Evolutionary conservation across 2,113 vertebrate species (phyloP), one percentile per base, ranked within the genome.

Genomic region (Boleophthalmus pectinirostris): DNA sequence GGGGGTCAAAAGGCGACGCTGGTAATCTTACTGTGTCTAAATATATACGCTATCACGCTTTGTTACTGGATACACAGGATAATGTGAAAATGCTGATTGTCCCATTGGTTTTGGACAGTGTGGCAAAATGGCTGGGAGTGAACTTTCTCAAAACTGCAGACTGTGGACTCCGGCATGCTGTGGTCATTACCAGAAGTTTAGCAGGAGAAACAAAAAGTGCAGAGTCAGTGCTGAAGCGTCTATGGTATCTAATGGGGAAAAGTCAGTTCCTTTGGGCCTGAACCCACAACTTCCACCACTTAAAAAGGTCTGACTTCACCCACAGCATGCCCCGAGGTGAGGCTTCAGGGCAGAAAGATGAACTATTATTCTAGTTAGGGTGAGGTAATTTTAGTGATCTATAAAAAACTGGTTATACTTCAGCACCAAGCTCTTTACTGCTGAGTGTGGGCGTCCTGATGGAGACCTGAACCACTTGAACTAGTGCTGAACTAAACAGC

Each of bases 1-100:
- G 53, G 45, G 46, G 77, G 69, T 85, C 54, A 85, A 66, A 68
- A 29, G 54, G 75, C 10, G 8, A 10, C 38, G 9, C 38, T 12
- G 53, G 53, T 49, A 20, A 69, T 78, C 8, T 14, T 18, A 75
- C 24, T 0, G 24, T 64, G 33, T 23, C 35, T 46, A 13, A 46
- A 66, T 18, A 38, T 38, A n/a, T 38, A 38, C 23, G n/a, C 53
- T 56, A 12, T 23, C 7, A 23, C 53, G 7, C 38, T 6, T 9
- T 1, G 38, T 1, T 56, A 56, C 23, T 11, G 7, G 21, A n/a
- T 23, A 23, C 53, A 23, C 21, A 14, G 57, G 14, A 16, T 13
- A 4, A 56, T 3, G 54, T 8, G 51, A 4, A 53, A 9, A n/a
- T 4, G 7, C 51, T 8, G 3, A 18, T n/a, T 53, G 45, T 21